These are phyloP conservation scores for Falco rusticolus DNA, from an alignment of 2,797 vertebrate genomes.

Conservation along the genomic window DNA sequence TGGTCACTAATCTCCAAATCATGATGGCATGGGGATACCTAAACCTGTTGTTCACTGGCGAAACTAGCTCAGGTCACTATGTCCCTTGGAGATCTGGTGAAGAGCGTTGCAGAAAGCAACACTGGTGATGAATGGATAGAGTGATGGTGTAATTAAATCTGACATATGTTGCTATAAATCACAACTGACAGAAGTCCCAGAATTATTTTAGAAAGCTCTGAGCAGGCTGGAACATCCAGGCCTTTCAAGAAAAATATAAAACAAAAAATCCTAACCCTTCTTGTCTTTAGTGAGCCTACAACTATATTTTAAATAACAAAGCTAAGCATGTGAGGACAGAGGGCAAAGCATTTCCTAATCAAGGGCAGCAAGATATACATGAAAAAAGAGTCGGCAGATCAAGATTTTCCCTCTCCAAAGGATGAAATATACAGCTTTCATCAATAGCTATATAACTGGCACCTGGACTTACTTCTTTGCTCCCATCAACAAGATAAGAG, in stretches of 20 bases:
- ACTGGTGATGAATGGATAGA: not conserved
- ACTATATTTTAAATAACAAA: not conserved
- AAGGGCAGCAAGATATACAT: not conserved
- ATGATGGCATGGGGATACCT: not conserved
- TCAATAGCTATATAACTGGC: not conserved
- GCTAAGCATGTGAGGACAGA: not conserved
- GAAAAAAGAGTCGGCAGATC: not conserved
- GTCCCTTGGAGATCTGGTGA: not conserved
- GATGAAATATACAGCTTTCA: not conserved
- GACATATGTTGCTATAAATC: constrained; percentile 48
- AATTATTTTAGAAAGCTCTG: constrained; percentile 29
- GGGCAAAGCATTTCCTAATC: not conserved
- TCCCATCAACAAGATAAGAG: not conserved
- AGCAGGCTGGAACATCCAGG: not conserved
- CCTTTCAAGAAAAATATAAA: constrained; percentile 26
- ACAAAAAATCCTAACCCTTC: not conserved
- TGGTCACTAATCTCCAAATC: not conserved
- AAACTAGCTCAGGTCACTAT: not conserved
- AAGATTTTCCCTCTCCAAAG: not conserved
- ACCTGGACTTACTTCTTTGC: not conserved
- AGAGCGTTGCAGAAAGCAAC: not conserved
- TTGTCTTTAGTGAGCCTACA: not conserved
- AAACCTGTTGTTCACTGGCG: not conserved
- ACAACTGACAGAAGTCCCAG: constrained; percentile 31
- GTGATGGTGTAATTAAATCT: constrained; percentile 32